Evolutionary conservation across 1,140 invertebrate genomes (phyloP), one percentile per base, ranked within the genome.

Genomic region (Diachasmimorpha longicaudata): DNA sequence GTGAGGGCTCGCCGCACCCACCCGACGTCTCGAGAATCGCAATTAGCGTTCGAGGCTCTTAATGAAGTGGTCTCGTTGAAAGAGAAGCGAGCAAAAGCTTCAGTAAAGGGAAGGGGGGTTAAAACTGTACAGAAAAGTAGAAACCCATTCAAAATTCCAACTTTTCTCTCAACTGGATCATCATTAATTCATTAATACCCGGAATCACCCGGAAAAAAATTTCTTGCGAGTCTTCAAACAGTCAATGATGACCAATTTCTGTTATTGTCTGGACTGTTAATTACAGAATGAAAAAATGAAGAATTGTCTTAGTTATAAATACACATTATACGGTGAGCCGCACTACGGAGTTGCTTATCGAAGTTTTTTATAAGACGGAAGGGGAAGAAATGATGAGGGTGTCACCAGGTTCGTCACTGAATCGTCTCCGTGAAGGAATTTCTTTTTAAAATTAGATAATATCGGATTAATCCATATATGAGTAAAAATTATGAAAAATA

Each of bases 11-110:
- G 31, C 66, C 36, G 66, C 31, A 37, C 66, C 66, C 25, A 68
- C 14, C 21, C 36, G 66, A 46, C 55, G 75, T 69, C 70, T 77
- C 36, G 46, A 72, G 70, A 77, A 77, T 70, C 19, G 75, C 75
- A 77, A 77, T 77, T 77, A 77, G 70, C 75, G 70, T 73, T 77
- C 70, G 69, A 78, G 74, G 52, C 42, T 78, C 63, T 70, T 76
- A 74, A 76, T 77, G 76, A 77, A 75, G 75, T 74, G 67, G 76
- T 66, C 25, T 42, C 52, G 66, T 39, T 58, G 36, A 72, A 70
- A 69, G 16, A 63, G 31, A 68, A 39, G 36, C 66, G 44, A 66
- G 44, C 55, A 70, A 77, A 66, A 75, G 37, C 46, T 55, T 16
- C n/a, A 16, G 6, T 4, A 55, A 58, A n/a, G 70, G 10, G 39